Conservation (phyloP, 2,797 vertebrate genomes). For the Vireo griseus region DNA sequence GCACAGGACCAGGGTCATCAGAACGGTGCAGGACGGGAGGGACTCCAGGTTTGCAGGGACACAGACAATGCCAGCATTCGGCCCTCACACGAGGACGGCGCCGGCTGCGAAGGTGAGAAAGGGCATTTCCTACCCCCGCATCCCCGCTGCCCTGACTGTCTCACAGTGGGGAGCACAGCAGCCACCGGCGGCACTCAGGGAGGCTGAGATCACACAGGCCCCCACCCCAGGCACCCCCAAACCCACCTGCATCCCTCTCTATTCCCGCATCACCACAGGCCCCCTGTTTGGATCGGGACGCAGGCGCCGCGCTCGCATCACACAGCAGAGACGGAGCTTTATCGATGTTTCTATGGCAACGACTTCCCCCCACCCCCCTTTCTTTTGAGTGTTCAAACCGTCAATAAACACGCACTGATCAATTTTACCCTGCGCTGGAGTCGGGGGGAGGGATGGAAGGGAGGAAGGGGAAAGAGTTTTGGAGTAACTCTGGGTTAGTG, state of each 20-base stretch:
- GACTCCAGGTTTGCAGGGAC: not conserved
- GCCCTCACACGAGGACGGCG: fast-evolving
- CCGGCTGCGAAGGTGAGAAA: not conserved
- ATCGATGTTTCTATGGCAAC: constrained; percentile 72
- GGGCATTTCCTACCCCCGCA: not conserved
- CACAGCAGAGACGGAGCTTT: not conserved
- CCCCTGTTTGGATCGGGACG: fast-evolving
- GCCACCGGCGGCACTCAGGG: fast-evolving
- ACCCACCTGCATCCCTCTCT: fast-evolving
- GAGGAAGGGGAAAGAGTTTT: constrained; percentile 42
- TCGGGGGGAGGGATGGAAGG: not conserved
- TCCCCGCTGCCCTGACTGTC: not conserved
- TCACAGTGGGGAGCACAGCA: fast-evolving
- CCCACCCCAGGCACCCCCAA: not conserved
- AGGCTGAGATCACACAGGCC: fast-evolving
- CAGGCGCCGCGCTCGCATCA: not conserved
- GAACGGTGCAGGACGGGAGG: not conserved
- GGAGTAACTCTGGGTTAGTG: not conserved
- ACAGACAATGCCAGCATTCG: fast-evolving
- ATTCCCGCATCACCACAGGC: not conserved
- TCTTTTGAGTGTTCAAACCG: not conserved
- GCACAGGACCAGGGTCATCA: not conserved
- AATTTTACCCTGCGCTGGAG: constrained; percentile 65
- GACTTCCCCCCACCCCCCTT: not conserved
- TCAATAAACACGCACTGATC: constrained; percentile 52